These are phyloP conservation scores for Chironomus tentans DNA, from an alignment of 2,888 invertebrate species.

Conservation along the genomic window DNA sequence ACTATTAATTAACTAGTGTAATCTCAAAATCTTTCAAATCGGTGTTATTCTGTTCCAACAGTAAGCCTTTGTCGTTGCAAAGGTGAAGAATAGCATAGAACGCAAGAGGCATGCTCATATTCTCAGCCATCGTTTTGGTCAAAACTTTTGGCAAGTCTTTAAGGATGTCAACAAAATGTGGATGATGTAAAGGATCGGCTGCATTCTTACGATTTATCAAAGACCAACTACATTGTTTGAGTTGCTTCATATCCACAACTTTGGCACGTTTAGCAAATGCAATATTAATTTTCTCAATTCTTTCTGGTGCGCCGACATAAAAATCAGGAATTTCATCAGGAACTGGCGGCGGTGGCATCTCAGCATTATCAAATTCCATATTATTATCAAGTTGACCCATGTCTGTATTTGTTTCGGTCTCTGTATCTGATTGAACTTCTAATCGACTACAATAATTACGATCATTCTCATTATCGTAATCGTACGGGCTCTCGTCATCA, in stretches of 20 bases:
- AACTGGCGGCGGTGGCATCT: slow-evolving; percentile 31
- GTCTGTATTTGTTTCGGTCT: slow-evolving; percentile 39
- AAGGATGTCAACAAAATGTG: slow-evolving; percentile 30
- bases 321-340: slow-evolving; percentile 45
- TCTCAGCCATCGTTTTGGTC: slow-evolving; percentile 54
- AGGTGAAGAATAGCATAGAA: slow-evolving; percentile 74
- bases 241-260: slow-evolving; percentile 73
- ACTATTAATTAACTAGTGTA: neutral
- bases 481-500: slow-evolving; percentile 42
- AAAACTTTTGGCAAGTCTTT: slow-evolving; percentile 48
- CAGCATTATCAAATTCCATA: slow-evolving; percentile 31
- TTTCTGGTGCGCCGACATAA: slow-evolving; percentile 57
- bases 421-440: slow-evolving; percentile 32
- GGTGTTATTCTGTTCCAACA: slow-evolving; percentile 44
- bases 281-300: slow-evolving; percentile 60
- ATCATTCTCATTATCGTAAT: slow-evolving; percentile 49
- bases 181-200: slow-evolving; percentile 33
- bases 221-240: slow-evolving; percentile 69
- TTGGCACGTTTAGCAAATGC: slow-evolving; percentile 76
- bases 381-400: slow-evolving; percentile 34
- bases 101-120: slow-evolving; percentile 67
- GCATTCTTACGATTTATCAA: slow-evolving; percentile 43
- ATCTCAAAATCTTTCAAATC: slow-evolving; percentile 49
- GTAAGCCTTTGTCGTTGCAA: slow-evolving; percentile 67
- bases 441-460: slow-evolving; percentile 45